Percentiles rank a stretch among this genome's conserved stretches.
Evolutionary conservation across 2,797 vertebrate species (phyloP).

Genomic region (Bucorvus abyssinicus): DNA sequence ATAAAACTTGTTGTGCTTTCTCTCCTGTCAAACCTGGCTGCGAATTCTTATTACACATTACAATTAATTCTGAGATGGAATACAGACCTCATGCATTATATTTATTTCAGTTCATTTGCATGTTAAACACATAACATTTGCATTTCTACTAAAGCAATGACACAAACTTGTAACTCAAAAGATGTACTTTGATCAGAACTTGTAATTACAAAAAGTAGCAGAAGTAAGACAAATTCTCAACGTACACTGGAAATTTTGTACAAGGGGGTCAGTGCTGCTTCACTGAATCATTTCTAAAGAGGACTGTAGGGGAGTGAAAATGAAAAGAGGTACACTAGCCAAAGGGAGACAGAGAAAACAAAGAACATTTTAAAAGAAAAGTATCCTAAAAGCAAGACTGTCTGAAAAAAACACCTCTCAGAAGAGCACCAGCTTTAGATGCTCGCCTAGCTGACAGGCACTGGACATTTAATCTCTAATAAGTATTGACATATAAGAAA

Average conservation of each 20-base stretch:
- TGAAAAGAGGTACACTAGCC: neutral
- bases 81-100: constrained; percentile 66
- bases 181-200: constrained; percentile 54
- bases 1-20: constrained; percentile 59
- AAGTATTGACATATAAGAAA: constrained; percentile 58
- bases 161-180: constrained; percentile 64
- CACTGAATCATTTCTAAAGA: constrained; percentile 41
- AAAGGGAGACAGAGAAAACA: neutral
- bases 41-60: constrained; percentile 60
- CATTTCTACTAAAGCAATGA: constrained; percentile 63
- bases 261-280: neutral
- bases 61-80: constrained; percentile 65
- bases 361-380: neutral
- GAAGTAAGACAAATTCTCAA: constrained; percentile 53
- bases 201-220: constrained; percentile 51
- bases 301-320: neutral
- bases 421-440: neutral
- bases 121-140: constrained; percentile 71
- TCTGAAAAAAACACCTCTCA: neutral
- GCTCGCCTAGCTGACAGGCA: neutral
- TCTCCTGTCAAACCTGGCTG: constrained; percentile 54
- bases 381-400: neutral
- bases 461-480: constrained; percentile 43
- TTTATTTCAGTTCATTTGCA: constrained; percentile 71
- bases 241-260: neutral